Evolutionary conservation across 1,140 invertebrate species (phyloP).

Genomic region (Bombus impatiens): DNA sequence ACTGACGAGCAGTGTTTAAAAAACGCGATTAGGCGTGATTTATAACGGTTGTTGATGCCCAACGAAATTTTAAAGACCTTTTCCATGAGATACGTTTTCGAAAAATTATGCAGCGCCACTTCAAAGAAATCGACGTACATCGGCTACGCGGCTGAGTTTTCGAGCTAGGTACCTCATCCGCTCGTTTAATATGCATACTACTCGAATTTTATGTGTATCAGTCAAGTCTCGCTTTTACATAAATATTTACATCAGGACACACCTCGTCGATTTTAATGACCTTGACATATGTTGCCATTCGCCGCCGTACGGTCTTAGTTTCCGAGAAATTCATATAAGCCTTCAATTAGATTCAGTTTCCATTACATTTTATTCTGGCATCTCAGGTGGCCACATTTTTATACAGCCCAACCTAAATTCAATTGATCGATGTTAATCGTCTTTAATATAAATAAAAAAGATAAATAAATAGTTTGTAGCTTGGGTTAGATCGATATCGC

Average conservation of each 20-base stretch:
- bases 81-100: neutral
- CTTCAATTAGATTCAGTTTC: no score
- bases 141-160: neutral
- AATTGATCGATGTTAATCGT: no score
- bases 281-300: no score
- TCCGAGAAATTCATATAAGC: no score
- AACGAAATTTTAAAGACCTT: neutral
- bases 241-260: neutral
- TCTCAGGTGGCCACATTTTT: no score
- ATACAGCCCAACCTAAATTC: no score
- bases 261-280: no score
- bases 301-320: no score
- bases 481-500: no score
- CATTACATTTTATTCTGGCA: no score
- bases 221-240: neutral
- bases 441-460: no score
- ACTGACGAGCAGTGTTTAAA: neutral
- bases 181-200: slow-evolving; percentile 48
- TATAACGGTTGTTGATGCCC: neutral
- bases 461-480: no score
- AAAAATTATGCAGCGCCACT: slow-evolving; percentile 8
- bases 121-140: neutral
- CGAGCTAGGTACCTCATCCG: slow-evolving; percentile 32
- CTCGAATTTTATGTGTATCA: slow-evolving; percentile 44
- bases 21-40: neutral